Evolutionary conservation across 2,797 vertebrate genomes (phyloP), one percentile per base, ranked within the genome.

Genomic region (Adelosebastes latens): DNA sequence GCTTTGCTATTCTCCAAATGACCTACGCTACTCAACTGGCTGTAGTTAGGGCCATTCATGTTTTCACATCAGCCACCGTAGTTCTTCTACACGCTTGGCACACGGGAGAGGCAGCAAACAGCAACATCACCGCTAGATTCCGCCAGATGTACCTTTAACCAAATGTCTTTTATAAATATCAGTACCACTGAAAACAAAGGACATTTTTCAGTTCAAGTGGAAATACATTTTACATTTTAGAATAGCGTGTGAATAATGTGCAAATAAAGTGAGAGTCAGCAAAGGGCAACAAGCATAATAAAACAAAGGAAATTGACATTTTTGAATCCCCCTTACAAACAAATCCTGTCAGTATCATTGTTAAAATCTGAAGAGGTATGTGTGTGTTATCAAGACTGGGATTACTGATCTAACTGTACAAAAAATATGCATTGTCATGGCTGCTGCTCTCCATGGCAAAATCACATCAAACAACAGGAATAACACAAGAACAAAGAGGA

Each of bases 41-140:
- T 42, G 0, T 42, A 14, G 39, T 0, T 0, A 42, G 39, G 39
- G 39, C 39, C 39, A 0, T 42, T 42, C 39, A 14, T 14, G 13
- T 42, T 42, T 42, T 42, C 39, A 42, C 39, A 42, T 42, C 39
- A 14, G 0, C 39, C 39, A 42, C 39, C 13, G 36, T 39, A 39
- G 36, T 39, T 0, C 39, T 42, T 42, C 13, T 14, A 42, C 39
- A 14, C 3, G 13, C 13, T 42, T 42, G 39, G 39, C 39, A 42
- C 13, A 14, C 0, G 13, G 39, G 39, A 42, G 39, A 42, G 39
- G 2, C 39, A 14, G 13, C 39, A 14, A 42, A 42, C 39, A 14
- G 39, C 39, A 42, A 42, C 39, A 42, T 42, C 39, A 42, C 13
- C 39, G 39, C 13, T 42, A 14, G 39, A 42, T 42, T 42, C 5